phyloP scores from a whole-genome alignment of 1,140 invertebrate species.

The Thaumatotibia leucotreta region DNA sequence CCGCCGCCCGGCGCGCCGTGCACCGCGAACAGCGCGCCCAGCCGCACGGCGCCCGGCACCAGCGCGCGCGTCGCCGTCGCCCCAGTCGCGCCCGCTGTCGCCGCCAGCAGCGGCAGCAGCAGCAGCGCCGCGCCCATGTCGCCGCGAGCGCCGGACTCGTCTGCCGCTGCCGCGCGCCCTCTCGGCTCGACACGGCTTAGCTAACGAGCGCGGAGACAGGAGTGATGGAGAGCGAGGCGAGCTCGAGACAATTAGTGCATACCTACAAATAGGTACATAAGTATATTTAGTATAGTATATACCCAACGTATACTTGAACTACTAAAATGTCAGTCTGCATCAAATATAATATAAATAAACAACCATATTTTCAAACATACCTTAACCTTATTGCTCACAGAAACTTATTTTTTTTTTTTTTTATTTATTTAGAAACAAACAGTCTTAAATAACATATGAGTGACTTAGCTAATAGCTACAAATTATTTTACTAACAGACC shows the following conservation, averaged over 20 bases:
- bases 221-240: not conserved
- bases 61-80: conserved; percentile 60
- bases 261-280: too few species aligned
- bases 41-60: conserved; percentile 77
- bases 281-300: too few species aligned
- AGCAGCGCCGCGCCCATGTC: conserved; percentile 33
- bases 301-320: too few species aligned
- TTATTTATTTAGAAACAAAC: too few species aligned
- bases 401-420: too few species aligned
- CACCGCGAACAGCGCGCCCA: conserved; percentile 84
- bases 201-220: not conserved
- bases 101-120: conserved; percentile 57
- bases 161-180: not conserved
- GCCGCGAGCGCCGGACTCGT: conserved; percentile 42
- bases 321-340: too few species aligned
- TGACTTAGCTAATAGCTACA: too few species aligned
- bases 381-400: too few species aligned
- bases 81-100: not conserved
- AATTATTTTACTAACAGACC: too few species aligned
- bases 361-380: too few species aligned
- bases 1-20: conserved; percentile 18
- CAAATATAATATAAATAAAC: too few species aligned
- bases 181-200: not conserved
- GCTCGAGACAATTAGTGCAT: not conserved
- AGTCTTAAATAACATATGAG: too few species aligned